These are phyloP conservation scores for Ochotona curzoniae DNA, from an alignment of 2,113 vertebrate genomes.

Conservation along the genomic window DNA sequence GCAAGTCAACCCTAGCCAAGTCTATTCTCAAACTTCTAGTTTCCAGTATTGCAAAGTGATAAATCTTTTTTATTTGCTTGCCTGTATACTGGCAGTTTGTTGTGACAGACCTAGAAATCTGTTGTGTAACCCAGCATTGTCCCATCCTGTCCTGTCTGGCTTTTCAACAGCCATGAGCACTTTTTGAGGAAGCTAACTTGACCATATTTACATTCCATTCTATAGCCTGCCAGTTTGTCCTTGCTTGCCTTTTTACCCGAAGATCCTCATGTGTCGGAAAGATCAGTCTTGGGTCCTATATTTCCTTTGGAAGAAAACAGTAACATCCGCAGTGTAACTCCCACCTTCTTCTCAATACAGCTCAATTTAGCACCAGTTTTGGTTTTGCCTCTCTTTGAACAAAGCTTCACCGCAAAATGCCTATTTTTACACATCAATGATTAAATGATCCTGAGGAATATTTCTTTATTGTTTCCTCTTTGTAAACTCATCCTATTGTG, in stretches of 20 bases:
- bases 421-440: conserved; percentile 62
- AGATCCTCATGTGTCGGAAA: not conserved
- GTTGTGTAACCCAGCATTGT: not conserved
- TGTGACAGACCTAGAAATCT: not conserved
- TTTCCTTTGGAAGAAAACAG: not conserved
- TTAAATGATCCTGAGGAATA: conserved; percentile 55
- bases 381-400: conserved; percentile 13
- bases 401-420: conserved; percentile 39
- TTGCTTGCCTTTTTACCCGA: conserved; percentile 16
- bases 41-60: not conserved
- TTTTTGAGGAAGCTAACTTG: not conserved
- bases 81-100: not conserved
- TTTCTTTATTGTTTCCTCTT: conserved; percentile 51
- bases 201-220: not conserved
- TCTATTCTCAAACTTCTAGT: not conserved
- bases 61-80: not conserved
- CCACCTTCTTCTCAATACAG: not conserved
- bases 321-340: not conserved
- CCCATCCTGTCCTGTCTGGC: not conserved
- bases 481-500: conserved; percentile 57
- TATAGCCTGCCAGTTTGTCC: not conserved
- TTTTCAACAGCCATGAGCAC: not conserved
- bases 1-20: not conserved
- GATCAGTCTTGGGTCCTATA: not conserved
- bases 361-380: not conserved